Conservation (phyloP, 1,140 invertebrate species). For the Aphelinus atriplicis region DNA sequence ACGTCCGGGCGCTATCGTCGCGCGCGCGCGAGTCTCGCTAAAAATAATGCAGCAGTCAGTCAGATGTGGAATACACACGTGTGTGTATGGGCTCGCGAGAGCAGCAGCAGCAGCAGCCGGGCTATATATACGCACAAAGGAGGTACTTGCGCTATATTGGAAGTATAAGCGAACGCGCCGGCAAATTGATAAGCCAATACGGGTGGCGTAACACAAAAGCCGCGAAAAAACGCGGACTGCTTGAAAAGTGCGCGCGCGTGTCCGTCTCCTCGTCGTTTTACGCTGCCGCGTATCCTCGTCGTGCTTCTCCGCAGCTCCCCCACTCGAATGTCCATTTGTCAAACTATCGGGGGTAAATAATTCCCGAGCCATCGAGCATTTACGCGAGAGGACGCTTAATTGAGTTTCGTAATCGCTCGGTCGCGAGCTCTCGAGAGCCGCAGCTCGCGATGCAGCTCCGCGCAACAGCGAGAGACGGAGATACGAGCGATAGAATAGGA, state of each 20-base stretch:
- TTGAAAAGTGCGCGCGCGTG: slow-evolving; percentile 12
- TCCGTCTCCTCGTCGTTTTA: background rate
- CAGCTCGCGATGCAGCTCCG: background rate
- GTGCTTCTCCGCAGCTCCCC: background rate
- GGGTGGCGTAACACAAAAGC: background rate
- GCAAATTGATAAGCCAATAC: too few species aligned
- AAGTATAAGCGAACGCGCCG: too few species aligned
- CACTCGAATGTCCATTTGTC: slow-evolving; percentile 39
- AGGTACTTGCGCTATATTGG: too few species aligned
- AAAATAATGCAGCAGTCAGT: too few species aligned
- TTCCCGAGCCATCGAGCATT: slow-evolving; percentile 40
- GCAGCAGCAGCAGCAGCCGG: too few species aligned
- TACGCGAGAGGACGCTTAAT: slow-evolving; percentile 37
- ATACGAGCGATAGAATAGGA: background rate
- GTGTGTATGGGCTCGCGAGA: too few species aligned
- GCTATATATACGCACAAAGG: too few species aligned
- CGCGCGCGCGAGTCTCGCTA: too few species aligned
- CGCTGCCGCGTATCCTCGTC: background rate
- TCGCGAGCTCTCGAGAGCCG: slow-evolving; percentile 34
- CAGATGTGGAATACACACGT: too few species aligned
- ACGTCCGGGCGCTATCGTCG: too few species aligned
- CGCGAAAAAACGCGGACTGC: slow-evolving; percentile 24
- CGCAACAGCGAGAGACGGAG: slow-evolving; percentile 10
- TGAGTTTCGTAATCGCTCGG: slow-evolving; percentile 41
- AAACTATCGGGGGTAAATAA: slow-evolving; percentile 40